Percentiles rank a stretch among this genome's conserved stretches.
These are phyloP conservation scores for Drosophila neotestacea DNA, from an alignment of 2,888 invertebrate genomes.

Conservation along the genomic window DNA sequence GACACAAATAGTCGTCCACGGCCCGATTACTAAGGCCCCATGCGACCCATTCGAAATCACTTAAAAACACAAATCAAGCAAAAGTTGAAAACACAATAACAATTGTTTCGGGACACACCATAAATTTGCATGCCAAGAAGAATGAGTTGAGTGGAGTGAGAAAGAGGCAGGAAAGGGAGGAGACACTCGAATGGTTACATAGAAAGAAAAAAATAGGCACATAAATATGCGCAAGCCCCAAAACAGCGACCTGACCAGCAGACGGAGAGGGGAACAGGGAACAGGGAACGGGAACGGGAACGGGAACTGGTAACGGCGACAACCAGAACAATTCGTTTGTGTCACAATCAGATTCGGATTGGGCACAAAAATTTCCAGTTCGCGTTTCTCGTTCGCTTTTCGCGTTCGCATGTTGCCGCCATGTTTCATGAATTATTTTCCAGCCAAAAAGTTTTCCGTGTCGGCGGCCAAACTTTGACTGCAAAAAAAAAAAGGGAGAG, in stretches of 20 bases:
- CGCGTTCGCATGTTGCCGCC: conserved; percentile 74
- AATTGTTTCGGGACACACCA: conserved; percentile 82
- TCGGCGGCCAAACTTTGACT: conserved; percentile 58
- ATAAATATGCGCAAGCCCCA: conserved; percentile 67
- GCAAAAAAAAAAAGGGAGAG: conserved; percentile 27
- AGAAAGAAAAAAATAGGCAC: conserved; percentile 65
- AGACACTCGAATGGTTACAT: conserved; percentile 36
- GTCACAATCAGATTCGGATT: conserved; percentile 84
- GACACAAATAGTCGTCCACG: conserved; percentile 61
- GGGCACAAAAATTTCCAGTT: conserved; percentile 76
- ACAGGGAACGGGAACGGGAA: not conserved
- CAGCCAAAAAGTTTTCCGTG: conserved; percentile 66
- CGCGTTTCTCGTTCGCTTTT: conserved; percentile 60
- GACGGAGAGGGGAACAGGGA: conserved; percentile 5
- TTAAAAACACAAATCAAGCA: conserved; percentile 81
- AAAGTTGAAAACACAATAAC: conserved; percentile 81
- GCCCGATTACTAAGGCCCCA: conserved; percentile 56
- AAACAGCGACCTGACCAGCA: conserved; percentile 34
- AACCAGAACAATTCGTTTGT: conserved; percentile 83
- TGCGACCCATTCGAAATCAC: conserved; percentile 79
- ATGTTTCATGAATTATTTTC: conserved; percentile 83
- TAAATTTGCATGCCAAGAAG: conserved; percentile 81
- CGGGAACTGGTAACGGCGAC: conserved; percentile 44
- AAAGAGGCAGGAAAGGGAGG: not conserved
- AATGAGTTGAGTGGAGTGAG: conserved; percentile 2